These are phyloP conservation scores for Megalurothrips usitatus DNA, from an alignment of 2,888 invertebrate genomes.

Conservation along the genomic window DNA sequence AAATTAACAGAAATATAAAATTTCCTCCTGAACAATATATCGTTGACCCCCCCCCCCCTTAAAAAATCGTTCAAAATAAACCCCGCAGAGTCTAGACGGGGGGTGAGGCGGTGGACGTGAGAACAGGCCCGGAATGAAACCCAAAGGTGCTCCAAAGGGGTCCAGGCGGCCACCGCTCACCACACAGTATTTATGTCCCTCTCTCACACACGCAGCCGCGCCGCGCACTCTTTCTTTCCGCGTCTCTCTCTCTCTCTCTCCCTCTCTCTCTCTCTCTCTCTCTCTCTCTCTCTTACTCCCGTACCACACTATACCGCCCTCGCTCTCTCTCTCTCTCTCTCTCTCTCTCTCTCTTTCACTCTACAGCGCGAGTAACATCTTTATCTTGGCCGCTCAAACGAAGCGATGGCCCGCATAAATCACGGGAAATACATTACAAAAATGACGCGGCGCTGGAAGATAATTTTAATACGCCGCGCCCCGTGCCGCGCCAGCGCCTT, in stretches of 20 bases:
- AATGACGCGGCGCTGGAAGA: constrained; percentile 7
- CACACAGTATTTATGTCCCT: constrained; percentile 18
- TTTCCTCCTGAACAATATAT: too few relatives aligned
- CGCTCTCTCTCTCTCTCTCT: neutral
- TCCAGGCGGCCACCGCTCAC: neutral
- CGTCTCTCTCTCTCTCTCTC: neutral
- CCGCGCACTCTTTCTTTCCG: neutral
- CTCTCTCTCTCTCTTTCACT: neutral
- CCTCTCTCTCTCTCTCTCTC: neutral
- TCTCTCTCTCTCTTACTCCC: neutral
- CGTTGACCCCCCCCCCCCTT: too few relatives aligned
- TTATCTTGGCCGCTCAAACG: constrained; percentile 16
- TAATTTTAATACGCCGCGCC: constrained; percentile 17
- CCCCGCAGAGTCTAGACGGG: too few relatives aligned
- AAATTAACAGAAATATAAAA: too few relatives aligned
- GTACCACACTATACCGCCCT: neutral
- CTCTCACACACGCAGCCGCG: neutral
- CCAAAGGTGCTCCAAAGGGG: neutral
- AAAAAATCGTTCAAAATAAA: too few relatives aligned
- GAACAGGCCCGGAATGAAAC: too few relatives aligned
- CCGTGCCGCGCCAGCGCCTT: neutral
- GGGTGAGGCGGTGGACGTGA: too few relatives aligned
- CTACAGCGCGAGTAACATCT: neutral
- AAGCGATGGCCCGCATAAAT: constrained; percentile 17
- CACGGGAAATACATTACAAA: constrained; percentile 25